Evolutionary conservation across 2,113 vertebrate genomes (phyloP).

Genomic region (Carassius carassius): DNA sequence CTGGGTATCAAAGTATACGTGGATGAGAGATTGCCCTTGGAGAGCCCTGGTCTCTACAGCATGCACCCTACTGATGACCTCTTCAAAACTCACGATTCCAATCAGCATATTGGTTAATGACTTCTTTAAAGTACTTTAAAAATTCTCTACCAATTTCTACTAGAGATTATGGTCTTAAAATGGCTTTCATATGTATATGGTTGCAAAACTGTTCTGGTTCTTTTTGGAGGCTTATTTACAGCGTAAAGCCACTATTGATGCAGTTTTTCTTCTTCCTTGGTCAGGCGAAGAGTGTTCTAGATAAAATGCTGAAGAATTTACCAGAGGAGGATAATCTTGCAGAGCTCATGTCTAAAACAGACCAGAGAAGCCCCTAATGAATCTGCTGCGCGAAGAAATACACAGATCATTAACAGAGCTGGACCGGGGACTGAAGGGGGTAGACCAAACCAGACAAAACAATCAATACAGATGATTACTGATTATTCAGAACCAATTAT

Average conservation of each 20-base stretch:
- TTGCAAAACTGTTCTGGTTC: neutral
- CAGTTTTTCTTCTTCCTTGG: neutral
- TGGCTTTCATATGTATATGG: neutral
- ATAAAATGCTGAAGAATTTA: constrained; percentile 81
- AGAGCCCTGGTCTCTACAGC: constrained; percentile 79
- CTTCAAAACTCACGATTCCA: constrained; percentile 67
- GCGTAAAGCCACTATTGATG: no score
- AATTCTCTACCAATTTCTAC: neutral
- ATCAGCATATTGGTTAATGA: no score
- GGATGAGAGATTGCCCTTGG: constrained; percentile 75
- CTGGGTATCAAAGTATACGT: constrained; percentile 77
- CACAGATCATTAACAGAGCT: constrained; percentile 74
- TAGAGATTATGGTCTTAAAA: neutral
- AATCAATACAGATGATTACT: no score
- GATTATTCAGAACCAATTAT: no score
- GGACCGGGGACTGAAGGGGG: constrained; percentile 78
- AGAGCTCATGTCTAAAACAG: constrained; percentile 73
- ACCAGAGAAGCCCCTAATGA: constrained; percentile 76
- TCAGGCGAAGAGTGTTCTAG: constrained; percentile 78
- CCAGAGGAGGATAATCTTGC: constrained; percentile 79
- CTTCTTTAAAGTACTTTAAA: no score
- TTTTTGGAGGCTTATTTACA: neutral
- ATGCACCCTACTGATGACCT: constrained; percentile 78
- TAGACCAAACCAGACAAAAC: neutral
- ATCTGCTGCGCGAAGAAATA: constrained; percentile 77